These are phyloP conservation scores for Chaenocephalus aceratus DNA, from an alignment of 2,113 vertebrate species.

Conservation along the genomic window DNA sequence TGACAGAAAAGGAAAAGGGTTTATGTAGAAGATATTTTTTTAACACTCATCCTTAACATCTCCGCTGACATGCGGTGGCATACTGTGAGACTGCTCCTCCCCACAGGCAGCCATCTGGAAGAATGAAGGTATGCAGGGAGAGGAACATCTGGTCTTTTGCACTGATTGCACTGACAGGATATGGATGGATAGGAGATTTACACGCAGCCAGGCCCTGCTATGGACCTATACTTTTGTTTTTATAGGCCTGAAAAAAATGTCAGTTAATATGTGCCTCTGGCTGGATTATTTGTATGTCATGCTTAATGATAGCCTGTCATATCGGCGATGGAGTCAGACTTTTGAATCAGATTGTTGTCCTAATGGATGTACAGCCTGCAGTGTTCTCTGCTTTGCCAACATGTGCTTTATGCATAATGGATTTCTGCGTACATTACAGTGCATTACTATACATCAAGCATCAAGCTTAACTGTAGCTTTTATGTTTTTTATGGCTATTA, in stretches of 20 bases:
- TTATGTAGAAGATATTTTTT: conserved; percentile 30
- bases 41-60: conserved; percentile 31
- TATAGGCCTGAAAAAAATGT: conserved; percentile 32
- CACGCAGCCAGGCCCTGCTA: conserved; percentile 38
- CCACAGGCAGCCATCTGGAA: conserved; percentile 70
- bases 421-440: conserved; percentile 19
- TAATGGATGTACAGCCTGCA: conserved; percentile 9
- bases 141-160: conserved; percentile 74
- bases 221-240: conserved; percentile 48
- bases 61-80: conserved; percentile 36
- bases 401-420: conserved; percentile 31
- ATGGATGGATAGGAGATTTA: conserved; percentile 58
- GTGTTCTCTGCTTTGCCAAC: conserved; percentile 9
- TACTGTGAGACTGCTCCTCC: conserved; percentile 55
- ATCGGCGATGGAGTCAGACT: conserved; percentile 27
- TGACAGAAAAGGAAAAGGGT: neutral
- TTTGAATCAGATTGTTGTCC: conserved; percentile 18
- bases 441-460: conserved; percentile 4
- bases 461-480: conserved; percentile 40
- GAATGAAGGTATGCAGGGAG: conserved; percentile 62
- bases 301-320: conserved; percentile 20
- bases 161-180: conserved; percentile 45
- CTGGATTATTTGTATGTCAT: conserved; percentile 41
- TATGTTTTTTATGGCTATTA: conserved; percentile 30
- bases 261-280: conserved; percentile 24